Base-by-base conservation (phyloP, 1,140 invertebrate genomes). In the Callitettix versicolor region DNA sequence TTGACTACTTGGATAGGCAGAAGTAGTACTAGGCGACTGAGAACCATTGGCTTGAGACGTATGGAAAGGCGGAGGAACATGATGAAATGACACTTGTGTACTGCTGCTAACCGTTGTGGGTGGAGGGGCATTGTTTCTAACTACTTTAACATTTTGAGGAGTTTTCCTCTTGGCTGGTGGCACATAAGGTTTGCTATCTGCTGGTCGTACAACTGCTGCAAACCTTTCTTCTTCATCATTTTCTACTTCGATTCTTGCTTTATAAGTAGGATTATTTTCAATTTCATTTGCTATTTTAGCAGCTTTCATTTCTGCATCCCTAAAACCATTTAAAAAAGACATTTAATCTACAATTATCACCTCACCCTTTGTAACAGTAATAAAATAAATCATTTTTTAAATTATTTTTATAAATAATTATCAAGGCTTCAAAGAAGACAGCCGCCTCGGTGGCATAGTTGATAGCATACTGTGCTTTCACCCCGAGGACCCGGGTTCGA, bases 201-300 rank as follows among this genome's bases (percentile, higher is more conserved):
- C 55, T 9, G 74, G 77, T 30, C 82, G 70, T 57, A 79, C 73
- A 18, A 87, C 85, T 17, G 85, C 81, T 17, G 85, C 85, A 71
- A 82, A 93, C 61, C 81, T 73, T 62, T 91, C 85, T 68, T 94
- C 91, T 64, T 94, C 88, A 63, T 94, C 91, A 73, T 95, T 94
- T 73, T 95, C 92, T 48, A 93, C 64, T 50, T 91, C 88, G 50
- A 86, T 74, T 57, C 87, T 76, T n/a, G 80, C 79, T 65, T 84
- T 85, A 62, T 91, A 88, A 56, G 76, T 73, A 0, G 88, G 83
- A 68, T 87, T 84, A 64, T 77, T 85, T 69, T 95, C 90, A 52
- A 96, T 95, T 73, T 95, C 91, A 36, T 79, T 81, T 0, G 92
- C 92, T 62, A 95, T 85, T 69, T 87, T 84, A 44, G 83, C 79